Base-by-base conservation (phyloP, 1,140 invertebrate species). In the Drosophila lacteicornis region DNA sequence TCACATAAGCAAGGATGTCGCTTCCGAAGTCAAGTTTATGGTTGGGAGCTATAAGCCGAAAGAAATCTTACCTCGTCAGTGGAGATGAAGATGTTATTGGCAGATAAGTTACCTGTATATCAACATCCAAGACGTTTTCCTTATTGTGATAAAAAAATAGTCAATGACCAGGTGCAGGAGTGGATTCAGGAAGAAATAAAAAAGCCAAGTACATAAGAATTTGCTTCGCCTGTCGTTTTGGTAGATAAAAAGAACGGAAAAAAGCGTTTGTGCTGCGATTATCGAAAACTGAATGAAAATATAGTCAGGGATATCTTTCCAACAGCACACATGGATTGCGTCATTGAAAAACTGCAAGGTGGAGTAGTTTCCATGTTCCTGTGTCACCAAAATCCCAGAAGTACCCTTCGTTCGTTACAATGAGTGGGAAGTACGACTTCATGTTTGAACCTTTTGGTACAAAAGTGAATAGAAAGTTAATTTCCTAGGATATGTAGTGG, bases 81-180 rank as follows among this genome's bases (percentile, higher is more conserved):
- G 4, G 19, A 25, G 36, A 65, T 84, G 61, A 77, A 77, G 43
- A 63, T 85, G 22, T 30, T 76, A 8, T 55, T 82, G 19, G 70
- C 46, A 25, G 68, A 83, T 50, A 71, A 88, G 22, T 62, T 77
- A 42, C 76, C 85, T 13, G 78, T 92, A 15, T 81, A 75, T 62
- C 79, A 82, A 65, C 65, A 80, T 25, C 79, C 85, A 27, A 79
- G 90, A 30, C 63, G 92, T 49, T 55, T 82, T 19, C 49, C 74
- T 4, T 61, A 45, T 12, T 17, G 13, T 3, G 77, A 90, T n/a
- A 65, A 46, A 33, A 33, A 73, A 3, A 27, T 65, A 2, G 79
- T 85, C 0, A 68, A 88, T 53, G 33, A 51, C 15, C 70, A 79
- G 25, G 57, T 84, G 8, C 51, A 58, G 50, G 61, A 25, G 36